Evolutionary conservation across 2,113 vertebrate species (phyloP).

Genomic region (Phocoena sinus): DNA sequence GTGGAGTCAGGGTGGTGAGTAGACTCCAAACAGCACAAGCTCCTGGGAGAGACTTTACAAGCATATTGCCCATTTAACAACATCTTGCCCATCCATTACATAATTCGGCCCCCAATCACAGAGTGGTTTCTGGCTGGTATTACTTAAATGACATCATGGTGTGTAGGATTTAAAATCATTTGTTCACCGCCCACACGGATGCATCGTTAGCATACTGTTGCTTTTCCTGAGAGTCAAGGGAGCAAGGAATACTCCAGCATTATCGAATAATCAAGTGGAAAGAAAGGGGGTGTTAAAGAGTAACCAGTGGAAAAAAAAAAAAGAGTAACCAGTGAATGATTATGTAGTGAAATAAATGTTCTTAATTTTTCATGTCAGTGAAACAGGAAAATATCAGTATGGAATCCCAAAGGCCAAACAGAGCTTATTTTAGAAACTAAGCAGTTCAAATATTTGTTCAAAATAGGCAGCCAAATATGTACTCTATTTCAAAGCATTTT

Average conservation of each 20-base stretch:
- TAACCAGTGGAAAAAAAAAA: neutral
- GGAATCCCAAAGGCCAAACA: neutral
- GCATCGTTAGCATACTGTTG: neutral
- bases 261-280: neutral
- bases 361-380: conserved; percentile 24
- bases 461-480: neutral
- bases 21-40: neutral
- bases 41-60: neutral
- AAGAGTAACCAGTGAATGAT: neutral
- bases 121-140: neutral
- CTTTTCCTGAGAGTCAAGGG: neutral
- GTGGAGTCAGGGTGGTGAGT: neutral
- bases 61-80: neutral
- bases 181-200: neutral
- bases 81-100: neutral
- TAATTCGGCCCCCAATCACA: neutral
- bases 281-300: neutral
- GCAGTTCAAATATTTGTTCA: neutral
- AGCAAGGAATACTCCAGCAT: neutral
- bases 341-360: neutral
- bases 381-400: conserved; percentile 21
- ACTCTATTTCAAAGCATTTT: neutral
- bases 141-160: neutral
- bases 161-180: neutral
- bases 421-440: neutral